Percentiles rank a stretch among this genome's conserved stretches.
Evolutionary conservation across 2,888 invertebrate species (phyloP).

Genomic region (Luperina nickerlii): DNA sequence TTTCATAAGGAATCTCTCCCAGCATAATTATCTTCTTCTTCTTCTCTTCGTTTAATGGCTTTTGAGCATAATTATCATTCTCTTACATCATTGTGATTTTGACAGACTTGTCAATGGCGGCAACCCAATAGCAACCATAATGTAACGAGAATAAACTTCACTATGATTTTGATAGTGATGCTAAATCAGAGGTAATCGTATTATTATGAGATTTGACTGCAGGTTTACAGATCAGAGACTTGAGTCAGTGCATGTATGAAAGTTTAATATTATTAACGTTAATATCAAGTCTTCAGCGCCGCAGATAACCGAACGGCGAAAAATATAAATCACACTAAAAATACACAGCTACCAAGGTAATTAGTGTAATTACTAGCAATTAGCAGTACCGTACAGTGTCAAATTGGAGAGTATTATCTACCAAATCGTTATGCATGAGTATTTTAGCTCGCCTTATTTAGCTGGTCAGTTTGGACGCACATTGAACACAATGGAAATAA

Average conservation of each 20-base stretch:
- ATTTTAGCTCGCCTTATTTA: slow-evolving; percentile 27
- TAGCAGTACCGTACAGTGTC: slow-evolving; percentile 22
- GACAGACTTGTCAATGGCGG: neutral
- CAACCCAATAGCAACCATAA: neutral
- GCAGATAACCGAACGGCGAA: neutral
- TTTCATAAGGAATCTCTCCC: too few species aligned
- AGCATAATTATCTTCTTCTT: too few species aligned
- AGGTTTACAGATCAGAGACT: neutral
- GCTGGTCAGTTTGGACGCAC: slow-evolving; percentile 13
- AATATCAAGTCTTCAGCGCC: neutral
- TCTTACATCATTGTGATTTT: neutral
- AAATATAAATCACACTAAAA: slow-evolving; percentile 7
- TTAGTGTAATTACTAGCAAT: slow-evolving; percentile 22
- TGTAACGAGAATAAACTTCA: neutral
- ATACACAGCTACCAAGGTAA: slow-evolving; percentile 3
- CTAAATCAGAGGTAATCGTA: neutral
- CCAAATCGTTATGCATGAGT: slow-evolving; percentile 4
- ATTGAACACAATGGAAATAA: slow-evolving; percentile 22
- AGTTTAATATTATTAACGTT: neutral
- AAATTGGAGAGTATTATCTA: neutral
- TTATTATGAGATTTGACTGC: neutral
- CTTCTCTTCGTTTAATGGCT: too few species aligned
- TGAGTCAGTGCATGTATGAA: neutral
- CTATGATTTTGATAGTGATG: neutral
- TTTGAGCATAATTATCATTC: too few species aligned